A percentile compares a stretch with the other conserved stretches of the same genome.
Conservation (phyloP, 2,113 vertebrate genomes). For the Trematomus loennbergii region DNA sequence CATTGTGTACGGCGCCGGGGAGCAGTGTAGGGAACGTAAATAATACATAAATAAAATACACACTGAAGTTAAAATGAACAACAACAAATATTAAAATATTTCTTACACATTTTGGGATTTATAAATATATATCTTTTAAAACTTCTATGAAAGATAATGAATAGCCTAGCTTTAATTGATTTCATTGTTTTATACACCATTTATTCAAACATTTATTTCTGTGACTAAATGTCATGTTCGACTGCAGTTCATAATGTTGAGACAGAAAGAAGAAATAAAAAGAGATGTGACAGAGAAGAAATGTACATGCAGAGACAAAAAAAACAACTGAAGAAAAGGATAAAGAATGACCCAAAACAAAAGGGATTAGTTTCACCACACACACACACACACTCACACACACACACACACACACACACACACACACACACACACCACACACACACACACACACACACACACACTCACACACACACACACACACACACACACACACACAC, state of each 20-base stretch:
- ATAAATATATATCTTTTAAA: not conserved
- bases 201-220: not conserved
- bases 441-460: no score
- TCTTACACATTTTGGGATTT: not conserved
- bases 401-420: conserved; percentile 29
- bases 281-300: not conserved
- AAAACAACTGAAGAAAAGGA: no score
- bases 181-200: not conserved
- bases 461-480: no score
- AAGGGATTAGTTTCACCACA: not conserved
- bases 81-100: not conserved
- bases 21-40: no score
- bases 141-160: no score
- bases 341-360: no score
- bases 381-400: conserved; percentile 10
- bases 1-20: no score
- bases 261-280: not conserved
- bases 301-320: not conserved
- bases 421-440: not conserved
- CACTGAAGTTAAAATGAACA: not conserved
- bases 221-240: no score
- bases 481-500: conserved; percentile 6
- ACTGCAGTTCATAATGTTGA: not conserved
- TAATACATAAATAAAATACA: not conserved
- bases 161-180: not conserved